A percentile compares a stretch with the other conserved stretches of the same genome.
phyloP scores from a whole-genome alignment of 2,113 vertebrate species.

The Myrmophylax atrothorax region DNA sequence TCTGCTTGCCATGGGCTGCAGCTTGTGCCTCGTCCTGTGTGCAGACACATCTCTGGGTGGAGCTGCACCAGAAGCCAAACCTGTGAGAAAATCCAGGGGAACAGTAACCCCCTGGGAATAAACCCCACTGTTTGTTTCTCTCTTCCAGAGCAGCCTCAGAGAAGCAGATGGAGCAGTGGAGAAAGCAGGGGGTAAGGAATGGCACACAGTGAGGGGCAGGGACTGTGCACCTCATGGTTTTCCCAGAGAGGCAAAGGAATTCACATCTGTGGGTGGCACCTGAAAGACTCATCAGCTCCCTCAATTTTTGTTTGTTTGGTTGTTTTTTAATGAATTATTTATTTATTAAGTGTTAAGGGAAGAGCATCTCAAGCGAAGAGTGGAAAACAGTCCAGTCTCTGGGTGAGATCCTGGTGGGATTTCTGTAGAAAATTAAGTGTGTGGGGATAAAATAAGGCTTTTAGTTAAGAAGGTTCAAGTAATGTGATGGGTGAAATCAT shows the following conservation, averaged over 20 bases:
- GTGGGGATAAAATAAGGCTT: not conserved
- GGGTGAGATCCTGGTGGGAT: not conserved
- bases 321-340: not conserved
- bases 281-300: not conserved
- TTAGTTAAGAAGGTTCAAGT: not conserved
- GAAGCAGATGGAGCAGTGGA: not conserved
- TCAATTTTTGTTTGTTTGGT: not conserved
- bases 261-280: not conserved
- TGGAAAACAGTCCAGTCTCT: not conserved
- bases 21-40: rapidly evolving
- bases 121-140: not conserved
- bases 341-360: not conserved
- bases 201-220: not conserved
- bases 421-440: not conserved
- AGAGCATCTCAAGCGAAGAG: not conserved
- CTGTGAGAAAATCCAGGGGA: not conserved
- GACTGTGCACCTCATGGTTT: not conserved
- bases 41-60: not conserved
- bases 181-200: not conserved
- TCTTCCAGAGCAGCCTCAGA: not conserved
- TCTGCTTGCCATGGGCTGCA: not conserved
- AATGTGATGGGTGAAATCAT: not conserved
- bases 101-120: not conserved
- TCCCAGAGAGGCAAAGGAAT: not conserved
- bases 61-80: not conserved